Base-by-base conservation (phyloP, 2,888 invertebrate species). In the Nemoura dubitans region DNA sequence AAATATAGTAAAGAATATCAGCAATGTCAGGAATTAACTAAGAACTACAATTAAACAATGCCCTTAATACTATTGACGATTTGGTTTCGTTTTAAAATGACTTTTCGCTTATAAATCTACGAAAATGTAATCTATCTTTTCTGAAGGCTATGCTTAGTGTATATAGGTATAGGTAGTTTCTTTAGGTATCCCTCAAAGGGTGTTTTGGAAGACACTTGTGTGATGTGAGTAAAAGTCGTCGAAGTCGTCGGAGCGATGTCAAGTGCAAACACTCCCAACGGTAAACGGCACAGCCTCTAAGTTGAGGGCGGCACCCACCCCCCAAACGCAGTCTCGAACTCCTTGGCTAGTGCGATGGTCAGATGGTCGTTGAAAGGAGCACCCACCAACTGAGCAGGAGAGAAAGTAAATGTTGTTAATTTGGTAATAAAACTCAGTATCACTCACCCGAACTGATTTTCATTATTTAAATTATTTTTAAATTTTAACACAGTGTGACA, bases 301-400 rank as follows among this genome's bases (percentile, higher is more conserved):
- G 59, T 16, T 30, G 83, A 43, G 21, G 89, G 89, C 28, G 88
- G 86, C 0, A 89, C 88, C 93, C 93, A 93, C 0, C 93, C 93
- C 26, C 93, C 93, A 89, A 93, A 92, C 7, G 90, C 92, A 86
- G 90, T 90, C 88, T 93, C 93, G 81, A 94, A 88, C 88, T 92
- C 92, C 84, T 90, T 88, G 3, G 93, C 93, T 7, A 93, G 91
- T 10, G 92, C 92, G 83, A 94, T 89, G 26, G 92, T 91, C 6
- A 93, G 89, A 59, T 91, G 91, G 88, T 93, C 93, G 83, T 91
- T 91, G 88, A 91, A 90, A 87, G 90, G 90, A n/a, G 90, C 90
- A 14, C 90, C 91, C 16, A 93, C 91, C 28, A 91, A 88, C 89
- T 93, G 93, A 30, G 0, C 59, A 92, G 91, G 87, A 91, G 91